phyloP scores from a whole-genome alignment of 2,113 vertebrate species.

The Carassius auratus region DNA sequence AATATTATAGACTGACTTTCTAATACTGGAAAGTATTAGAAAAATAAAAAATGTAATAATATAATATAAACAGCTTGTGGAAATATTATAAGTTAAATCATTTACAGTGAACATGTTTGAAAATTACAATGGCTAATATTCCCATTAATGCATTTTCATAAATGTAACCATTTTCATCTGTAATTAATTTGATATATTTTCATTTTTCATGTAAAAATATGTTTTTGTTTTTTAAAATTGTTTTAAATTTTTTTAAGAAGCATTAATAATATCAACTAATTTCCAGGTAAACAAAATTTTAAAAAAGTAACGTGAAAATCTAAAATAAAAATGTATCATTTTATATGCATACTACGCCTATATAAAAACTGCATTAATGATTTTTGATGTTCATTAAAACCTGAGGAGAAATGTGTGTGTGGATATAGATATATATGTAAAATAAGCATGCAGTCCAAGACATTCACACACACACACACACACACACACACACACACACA shows the following conservation, averaged over 20 bases:
- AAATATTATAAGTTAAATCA: background rate
- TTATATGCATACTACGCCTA: background rate
- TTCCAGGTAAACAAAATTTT: too few species aligned
- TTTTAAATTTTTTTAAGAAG: too few species aligned
- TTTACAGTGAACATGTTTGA: too few species aligned
- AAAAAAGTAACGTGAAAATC: too few species aligned
- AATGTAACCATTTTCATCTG: too few species aligned
- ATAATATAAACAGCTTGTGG: background rate
- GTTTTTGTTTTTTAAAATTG: too few species aligned
- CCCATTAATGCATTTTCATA: background rate
- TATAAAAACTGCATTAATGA: background rate
- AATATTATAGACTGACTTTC: background rate
- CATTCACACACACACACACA: constrained; percentile 34
- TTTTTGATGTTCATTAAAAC: background rate
- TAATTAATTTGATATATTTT: too few species aligned
- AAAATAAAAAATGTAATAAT: background rate
- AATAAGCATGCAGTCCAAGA: constrained; percentile 43
- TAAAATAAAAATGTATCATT: too few species aligned
- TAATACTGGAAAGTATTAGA: background rate
- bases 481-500: background rate
- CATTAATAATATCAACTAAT: too few species aligned
- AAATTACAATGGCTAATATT: background rate
- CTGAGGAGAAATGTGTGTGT: background rate
- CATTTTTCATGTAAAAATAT: too few species aligned
- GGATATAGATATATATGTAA: background rate